These are phyloP conservation scores for Zelleria hepariella DNA, from an alignment of 2,888 invertebrate genomes.

Conservation along the genomic window DNA sequence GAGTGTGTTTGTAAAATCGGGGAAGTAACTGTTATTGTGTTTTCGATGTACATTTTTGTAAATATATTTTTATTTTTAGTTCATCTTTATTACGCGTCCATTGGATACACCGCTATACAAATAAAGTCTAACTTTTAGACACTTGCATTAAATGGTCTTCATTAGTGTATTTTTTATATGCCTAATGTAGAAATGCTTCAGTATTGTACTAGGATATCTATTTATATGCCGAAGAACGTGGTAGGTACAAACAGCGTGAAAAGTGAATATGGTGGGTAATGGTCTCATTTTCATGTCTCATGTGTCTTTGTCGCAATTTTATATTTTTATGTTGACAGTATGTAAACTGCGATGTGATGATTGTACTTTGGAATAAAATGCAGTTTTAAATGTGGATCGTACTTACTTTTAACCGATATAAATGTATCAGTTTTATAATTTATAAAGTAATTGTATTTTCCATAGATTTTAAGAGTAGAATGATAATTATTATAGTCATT, in stretches of 20 bases:
- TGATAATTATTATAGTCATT: neutral
- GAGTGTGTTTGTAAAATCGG: neutral
- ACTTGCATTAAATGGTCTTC: constrained; percentile 27
- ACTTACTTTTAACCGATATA: constrained; percentile 1
- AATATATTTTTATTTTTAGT: constrained; percentile 31
- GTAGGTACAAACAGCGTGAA: neutral
- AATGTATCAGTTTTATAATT: neutral
- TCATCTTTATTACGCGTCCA: constrained; percentile 15
- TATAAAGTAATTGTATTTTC: neutral
- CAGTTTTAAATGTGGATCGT: neutral
- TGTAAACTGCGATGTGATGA: neutral
- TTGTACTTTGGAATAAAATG: neutral
- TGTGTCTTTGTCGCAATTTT: too few species aligned
- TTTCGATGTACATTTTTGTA: constrained; percentile 44
- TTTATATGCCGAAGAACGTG: constrained; percentile 28
- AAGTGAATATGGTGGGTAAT: too few species aligned
- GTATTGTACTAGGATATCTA: constrained; percentile 55
- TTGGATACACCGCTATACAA: constrained; percentile 27
- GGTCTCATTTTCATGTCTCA: too few species aligned
- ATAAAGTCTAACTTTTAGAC: constrained; percentile 34
- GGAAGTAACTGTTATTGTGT: constrained; percentile 19
- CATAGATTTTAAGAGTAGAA: neutral
- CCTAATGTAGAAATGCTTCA: constrained; percentile 29
- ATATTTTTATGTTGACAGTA: neutral
- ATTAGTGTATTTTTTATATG: constrained; percentile 40